phyloP scores from a whole-genome alignment of 1,140 invertebrate genomes.

The Liolophura sinensis region DNA sequence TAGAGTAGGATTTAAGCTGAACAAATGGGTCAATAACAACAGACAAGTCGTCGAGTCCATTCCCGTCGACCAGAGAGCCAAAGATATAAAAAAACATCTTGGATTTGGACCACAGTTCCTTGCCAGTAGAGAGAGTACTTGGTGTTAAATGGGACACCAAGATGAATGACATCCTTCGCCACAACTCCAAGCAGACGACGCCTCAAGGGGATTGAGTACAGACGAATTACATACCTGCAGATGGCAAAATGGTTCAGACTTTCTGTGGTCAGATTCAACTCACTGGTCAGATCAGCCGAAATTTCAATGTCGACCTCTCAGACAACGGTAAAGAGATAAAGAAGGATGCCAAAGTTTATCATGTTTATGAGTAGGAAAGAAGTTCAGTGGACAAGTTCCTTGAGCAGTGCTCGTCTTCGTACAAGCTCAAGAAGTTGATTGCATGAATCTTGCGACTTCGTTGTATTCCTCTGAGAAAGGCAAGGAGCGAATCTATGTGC shows the following conservation, averaged over 20 bases:
- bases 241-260: conserved; percentile 21
- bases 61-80: not conserved
- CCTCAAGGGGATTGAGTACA: too few species aligned
- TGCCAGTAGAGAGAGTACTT: conserved; percentile 2
- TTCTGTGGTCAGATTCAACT: conserved; percentile 10
- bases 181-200: too few species aligned
- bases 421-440: too few species aligned
- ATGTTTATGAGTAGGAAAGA: too few species aligned
- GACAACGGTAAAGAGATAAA: too few species aligned
- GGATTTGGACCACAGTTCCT: not conserved
- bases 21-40: conserved; percentile 7
- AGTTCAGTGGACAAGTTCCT: too few species aligned
- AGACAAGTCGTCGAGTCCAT: not conserved
- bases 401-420: too few species aligned
- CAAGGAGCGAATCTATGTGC: too few species aligned
- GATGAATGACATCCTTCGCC: not conserved
- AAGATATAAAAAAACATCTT: not conserved
- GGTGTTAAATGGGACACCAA: conserved; percentile 5
- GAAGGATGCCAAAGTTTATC: too few species aligned
- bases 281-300: conserved; percentile 4
- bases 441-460: too few species aligned
- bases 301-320: not conserved
- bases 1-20: not conserved
- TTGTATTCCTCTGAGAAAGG: too few species aligned
- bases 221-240: too few species aligned